Conservation (phyloP, 2,797 vertebrate species). For the Halcyon chelicuti region DNA sequence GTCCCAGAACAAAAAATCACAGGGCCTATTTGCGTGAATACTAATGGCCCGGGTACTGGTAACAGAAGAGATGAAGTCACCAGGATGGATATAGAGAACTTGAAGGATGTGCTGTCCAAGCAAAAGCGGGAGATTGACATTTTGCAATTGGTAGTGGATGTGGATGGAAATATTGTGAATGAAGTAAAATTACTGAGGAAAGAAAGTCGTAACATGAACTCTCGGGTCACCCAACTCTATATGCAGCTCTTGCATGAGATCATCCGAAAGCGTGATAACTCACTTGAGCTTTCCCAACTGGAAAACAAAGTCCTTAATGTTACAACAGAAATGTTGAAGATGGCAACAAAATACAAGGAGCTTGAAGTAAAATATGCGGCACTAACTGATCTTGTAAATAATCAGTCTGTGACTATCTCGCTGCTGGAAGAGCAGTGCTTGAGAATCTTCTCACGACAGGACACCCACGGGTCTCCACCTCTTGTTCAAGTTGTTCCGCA, state of each 20-base stretch:
- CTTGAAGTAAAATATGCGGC: constrained; percentile 89
- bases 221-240: constrained; percentile 96
- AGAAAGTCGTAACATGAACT: constrained; percentile 99
- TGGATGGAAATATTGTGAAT: constrained; percentile 96
- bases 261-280: constrained; percentile 96
- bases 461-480: constrained; percentile 87
- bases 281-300: constrained; percentile 94
- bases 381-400: constrained; percentile 93
- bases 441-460: constrained; percentile 84
- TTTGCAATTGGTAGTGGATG: constrained; percentile 93
- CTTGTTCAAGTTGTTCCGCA: constrained; percentile 97
- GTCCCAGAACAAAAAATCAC: constrained; percentile 96
- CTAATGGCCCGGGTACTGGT: constrained; percentile 85
- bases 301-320: constrained; percentile 97
- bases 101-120: constrained; percentile 92
- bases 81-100: constrained; percentile 93
- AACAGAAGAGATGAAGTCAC: constrained; percentile 92
- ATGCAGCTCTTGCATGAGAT: constrained; percentile 99
- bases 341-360: constrained; percentile 93
- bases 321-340: constrained; percentile 94
- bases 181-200: constrained; percentile 98
- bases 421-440: constrained; percentile 94
- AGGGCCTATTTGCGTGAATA: constrained; percentile 94
- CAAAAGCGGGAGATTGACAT: constrained; percentile 95
- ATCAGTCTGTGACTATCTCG: constrained; percentile 93